Percentiles rank a stretch among this genome's conserved stretches.
Evolutionary conservation across 1,140 invertebrate genomes (phyloP).

Genomic region (Eurosta solidaginis): DNA sequence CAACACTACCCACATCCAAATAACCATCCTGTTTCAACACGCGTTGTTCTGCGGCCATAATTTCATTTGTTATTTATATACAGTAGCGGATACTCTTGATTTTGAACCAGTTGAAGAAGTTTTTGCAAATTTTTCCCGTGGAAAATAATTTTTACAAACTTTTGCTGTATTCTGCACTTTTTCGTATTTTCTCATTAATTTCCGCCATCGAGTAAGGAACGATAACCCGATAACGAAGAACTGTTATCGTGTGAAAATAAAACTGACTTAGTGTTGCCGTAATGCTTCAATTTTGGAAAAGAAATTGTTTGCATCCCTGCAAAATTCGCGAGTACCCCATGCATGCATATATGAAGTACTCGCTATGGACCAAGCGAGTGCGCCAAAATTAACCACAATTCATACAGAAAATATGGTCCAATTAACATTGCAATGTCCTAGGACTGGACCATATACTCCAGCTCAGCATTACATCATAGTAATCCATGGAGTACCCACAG

Average conservation of each 20-base stretch:
- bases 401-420: no score
- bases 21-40: slow-evolving; percentile 80
- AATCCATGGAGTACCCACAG: no score
- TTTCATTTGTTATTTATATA: background rate
- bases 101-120: background rate
- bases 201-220: slow-evolving; percentile 7
- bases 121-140: background rate
- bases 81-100: background rate
- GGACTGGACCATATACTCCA: no score
- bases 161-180: slow-evolving; percentile 7
- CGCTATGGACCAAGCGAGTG: no score
- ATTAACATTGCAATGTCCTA: no score
- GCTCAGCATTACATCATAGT: no score
- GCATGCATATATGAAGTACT: no score
- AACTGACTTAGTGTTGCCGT: background rate
- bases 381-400: no score
- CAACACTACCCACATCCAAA: slow-evolving; percentile 69
- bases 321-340: no score
- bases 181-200: slow-evolving; percentile 14
- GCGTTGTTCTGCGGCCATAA: slow-evolving; percentile 47
- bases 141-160: background rate
- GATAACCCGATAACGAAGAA: slow-evolving; percentile 1
- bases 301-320: no score
- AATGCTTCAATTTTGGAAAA: no score
- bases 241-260: slow-evolving; percentile 17